Percentiles rank a stretch among this genome's conserved stretches.
phyloP scores from a whole-genome alignment of 2,113 vertebrate genomes.

The Elephantulus edwardii region DNA sequence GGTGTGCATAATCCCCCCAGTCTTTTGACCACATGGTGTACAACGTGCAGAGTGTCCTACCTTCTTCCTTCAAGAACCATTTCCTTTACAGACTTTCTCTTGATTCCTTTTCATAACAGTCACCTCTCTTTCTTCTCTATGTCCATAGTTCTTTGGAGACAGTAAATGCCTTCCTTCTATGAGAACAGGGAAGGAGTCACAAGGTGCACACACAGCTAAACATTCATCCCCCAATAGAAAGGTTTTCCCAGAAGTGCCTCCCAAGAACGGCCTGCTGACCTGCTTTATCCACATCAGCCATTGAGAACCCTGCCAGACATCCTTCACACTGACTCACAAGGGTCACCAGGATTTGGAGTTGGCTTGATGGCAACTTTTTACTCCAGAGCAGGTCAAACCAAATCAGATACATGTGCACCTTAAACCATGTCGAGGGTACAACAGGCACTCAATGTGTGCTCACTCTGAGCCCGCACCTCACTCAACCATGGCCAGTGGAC shows the following conservation, averaged over 20 bases:
- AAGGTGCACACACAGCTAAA: background rate
- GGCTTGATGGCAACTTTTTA: background rate
- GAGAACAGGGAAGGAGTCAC: no score
- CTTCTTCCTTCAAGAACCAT: no score
- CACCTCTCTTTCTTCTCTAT: background rate
- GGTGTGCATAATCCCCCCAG: no score
- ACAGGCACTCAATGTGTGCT: background rate
- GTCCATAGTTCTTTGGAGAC: background rate
- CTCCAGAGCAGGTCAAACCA: fast-evolving
- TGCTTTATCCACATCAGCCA: background rate
- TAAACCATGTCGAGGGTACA: fast-evolving
- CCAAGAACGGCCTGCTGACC: background rate
- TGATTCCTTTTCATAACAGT: background rate
- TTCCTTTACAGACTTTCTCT: background rate
- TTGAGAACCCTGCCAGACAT: background rate
- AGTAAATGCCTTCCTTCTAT: background rate
- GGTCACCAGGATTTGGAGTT: background rate
- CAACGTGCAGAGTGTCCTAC: background rate
- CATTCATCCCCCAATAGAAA: background rate
- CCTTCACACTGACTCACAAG: background rate
- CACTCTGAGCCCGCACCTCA: background rate
- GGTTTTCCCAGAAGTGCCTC: background rate
- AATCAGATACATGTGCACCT: background rate
- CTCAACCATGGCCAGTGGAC: background rate
- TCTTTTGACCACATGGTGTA: background rate